Base-by-base conservation (phyloP, 2,113 vertebrate genomes). In the Dicaeum eximium region DNA sequence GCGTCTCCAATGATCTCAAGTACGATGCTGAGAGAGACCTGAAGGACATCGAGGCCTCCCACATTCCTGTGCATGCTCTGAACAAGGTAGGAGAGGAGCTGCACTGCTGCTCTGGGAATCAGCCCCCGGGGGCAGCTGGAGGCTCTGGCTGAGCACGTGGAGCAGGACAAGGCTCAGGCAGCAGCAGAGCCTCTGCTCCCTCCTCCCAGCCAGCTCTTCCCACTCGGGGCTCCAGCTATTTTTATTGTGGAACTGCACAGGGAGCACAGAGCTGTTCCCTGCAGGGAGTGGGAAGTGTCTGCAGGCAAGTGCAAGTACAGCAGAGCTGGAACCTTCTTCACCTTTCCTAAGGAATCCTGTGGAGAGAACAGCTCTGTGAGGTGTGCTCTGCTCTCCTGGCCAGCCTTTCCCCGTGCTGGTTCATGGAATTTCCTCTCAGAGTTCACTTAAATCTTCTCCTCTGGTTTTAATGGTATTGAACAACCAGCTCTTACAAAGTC, bases 1-100 rank as follows among this genome's bases (percentile, higher is more conserved):
- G 99, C 27, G 99, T 99, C 96, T 99, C 99, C 95, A 99, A 99
- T 23, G 99, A 99, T 96, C 99, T 99, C 97, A 99, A 99, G 93
- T 99, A 99, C 7, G 99, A 99, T 81, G 99, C 99, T 10, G 99
- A 99, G 97, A 98, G 99, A 77, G 99, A 99, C 98, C 98, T 99
- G 93, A 98, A 99, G 97, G 99, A 99, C 97, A 99, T 99, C 15
- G 97, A 99, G 48, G 99, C 99, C 47, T 92, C 97, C 6, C 96
- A 95, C 97, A 99, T 99, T 88, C 98, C 98, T 33, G 99, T 99
- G 97, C 99, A 99, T 48, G 99, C 99, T 82, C 98, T 99, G 97
- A 99, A 99, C 98, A 99, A 99, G 99, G 99, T 99, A 93, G 86
- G 27, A 83, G 44, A 27, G 74, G 19, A 42, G 65, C 17, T 70